Evolutionary conservation across 2,797 vertebrate genomes (phyloP), one percentile per base, ranked within the genome.

Genomic region (Etheostoma nigrum): DNA sequence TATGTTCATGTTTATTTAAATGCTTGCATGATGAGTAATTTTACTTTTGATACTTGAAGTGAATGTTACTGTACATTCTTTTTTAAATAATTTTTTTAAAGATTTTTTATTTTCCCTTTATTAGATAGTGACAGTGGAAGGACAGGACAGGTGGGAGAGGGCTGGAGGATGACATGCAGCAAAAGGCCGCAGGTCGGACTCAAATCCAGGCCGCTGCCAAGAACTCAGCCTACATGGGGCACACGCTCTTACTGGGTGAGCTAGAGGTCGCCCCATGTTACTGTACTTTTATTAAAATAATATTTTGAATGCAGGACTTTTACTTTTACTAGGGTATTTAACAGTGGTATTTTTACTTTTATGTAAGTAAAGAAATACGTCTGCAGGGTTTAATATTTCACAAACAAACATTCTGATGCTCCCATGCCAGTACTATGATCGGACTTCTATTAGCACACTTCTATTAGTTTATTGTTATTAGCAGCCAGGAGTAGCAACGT

Each of bases 1-100:
- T 40, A 40, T 40, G 10, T 40, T 40, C 10, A 40, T 40, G 36
- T 40, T 40, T 40, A 62, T 51, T 14, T 0, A 23, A 40, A 30
- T 19, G 45, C 55, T 69, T 69, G 25, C 16, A 54, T 54, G 30
- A 49, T 21, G n/a, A 52, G 52, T 21, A 53, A 10, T 44, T 54
- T 54, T 25, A 54, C 21, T 54, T 44, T 44, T 52, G 0, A 42
- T 25, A 52, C 21, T 42, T 40, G 36, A 40, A 40, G 10, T 40
- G 10, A 40, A 40, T 40, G 36, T 40, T 40, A 40, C 10, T 40
- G 36, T 40, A 11, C 36, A 30, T 6, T 30, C 21, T 30, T 30
- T 30, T 30, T 6, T 1, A 5, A 30, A 6, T 30, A 6, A 6
- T 30, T 30, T 30, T 30, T 30, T 30, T 30, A 30, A 30, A 5